phyloP scores from a whole-genome alignment of 2,888 invertebrate species.

The Unio delphinus region DNA sequence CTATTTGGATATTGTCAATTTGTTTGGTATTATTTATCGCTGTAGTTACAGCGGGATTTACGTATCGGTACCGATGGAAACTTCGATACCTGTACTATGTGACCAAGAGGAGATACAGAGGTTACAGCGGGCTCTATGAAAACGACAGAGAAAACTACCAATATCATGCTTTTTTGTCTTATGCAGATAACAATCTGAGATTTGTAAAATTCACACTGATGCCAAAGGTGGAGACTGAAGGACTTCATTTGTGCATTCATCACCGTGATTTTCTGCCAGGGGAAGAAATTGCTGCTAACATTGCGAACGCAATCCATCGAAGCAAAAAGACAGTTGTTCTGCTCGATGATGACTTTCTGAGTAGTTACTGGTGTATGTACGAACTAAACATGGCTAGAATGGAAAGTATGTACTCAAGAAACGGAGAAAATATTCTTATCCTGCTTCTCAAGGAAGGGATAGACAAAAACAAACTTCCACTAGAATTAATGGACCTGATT shows the following conservation, averaged over 20 bases:
- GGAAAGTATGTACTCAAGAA: constrained; percentile 30
- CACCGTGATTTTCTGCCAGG: constrained; percentile 43
- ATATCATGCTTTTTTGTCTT: constrained; percentile 37
- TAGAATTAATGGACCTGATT: constrained; percentile 17
- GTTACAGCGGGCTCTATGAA: background rate
- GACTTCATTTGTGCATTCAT: constrained; percentile 35
- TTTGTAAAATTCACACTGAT: constrained; percentile 14
- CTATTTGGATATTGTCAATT: too few relatives aligned
- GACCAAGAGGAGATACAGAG: constrained; percentile 14
- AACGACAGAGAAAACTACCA: constrained; percentile 10
- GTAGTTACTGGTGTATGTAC: constrained; percentile 41
- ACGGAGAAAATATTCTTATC: constrained; percentile 6
- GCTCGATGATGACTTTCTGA: constrained; percentile 26
- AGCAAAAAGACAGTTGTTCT: constrained; percentile 42
- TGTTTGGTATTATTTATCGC: background rate
- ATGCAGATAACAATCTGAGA: constrained; percentile 16
- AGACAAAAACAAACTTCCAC: constrained; percentile 2
- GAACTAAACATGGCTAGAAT: constrained; percentile 43
- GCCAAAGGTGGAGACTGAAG: constrained; percentile 14
- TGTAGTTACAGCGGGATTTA: constrained; percentile 15
- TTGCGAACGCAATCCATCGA: constrained; percentile 32
- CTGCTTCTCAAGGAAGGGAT: constrained; percentile 12
- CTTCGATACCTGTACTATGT: constrained; percentile 27
- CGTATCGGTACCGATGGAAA: constrained; percentile 29
- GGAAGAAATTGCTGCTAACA: constrained; percentile 34